These are phyloP conservation scores for Scortum barcoo DNA, from an alignment of 2,113 vertebrate genomes.

Conservation along the genomic window DNA sequence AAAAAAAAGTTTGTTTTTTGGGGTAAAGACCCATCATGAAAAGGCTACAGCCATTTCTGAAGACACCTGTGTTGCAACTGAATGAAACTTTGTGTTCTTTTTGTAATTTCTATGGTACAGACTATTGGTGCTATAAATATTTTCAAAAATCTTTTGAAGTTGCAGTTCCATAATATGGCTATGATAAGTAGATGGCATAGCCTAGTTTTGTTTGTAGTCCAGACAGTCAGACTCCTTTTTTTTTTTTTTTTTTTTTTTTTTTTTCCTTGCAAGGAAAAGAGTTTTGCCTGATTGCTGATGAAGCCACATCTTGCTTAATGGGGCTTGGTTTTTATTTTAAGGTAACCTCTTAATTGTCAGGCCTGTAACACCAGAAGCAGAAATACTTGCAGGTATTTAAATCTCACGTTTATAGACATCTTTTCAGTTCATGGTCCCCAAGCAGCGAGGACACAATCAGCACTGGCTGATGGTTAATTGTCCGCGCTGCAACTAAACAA, in stretches of 20 bases:
- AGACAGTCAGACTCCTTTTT: slow-evolving; percentile 83
- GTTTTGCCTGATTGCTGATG: slow-evolving; percentile 81
- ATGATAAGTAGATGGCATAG: slow-evolving; percentile 78
- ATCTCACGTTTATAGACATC: slow-evolving; percentile 32
- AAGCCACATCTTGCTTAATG: slow-evolving; percentile 73
- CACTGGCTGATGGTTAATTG: slow-evolving; percentile 1
- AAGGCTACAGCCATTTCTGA: slow-evolving; percentile 65
- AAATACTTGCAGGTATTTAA: slow-evolving; percentile 39
- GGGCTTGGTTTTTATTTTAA: slow-evolving; percentile 82
- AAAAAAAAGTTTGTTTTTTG: slow-evolving; percentile 43
- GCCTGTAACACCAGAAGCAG: slow-evolving; percentile 50
- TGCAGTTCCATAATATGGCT: slow-evolving; percentile 86
- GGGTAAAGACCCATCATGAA: slow-evolving; percentile 50
- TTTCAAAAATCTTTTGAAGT: slow-evolving; percentile 85
- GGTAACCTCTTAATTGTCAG: slow-evolving; percentile 45
- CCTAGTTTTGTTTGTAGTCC: slow-evolving; percentile 84
- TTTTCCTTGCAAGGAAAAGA: slow-evolving; percentile 54
- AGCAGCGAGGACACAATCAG: slow-evolving; percentile 18
- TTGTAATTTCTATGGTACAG: slow-evolving; percentile 68
- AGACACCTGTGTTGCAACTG: slow-evolving; percentile 61
- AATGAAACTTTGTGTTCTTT: slow-evolving; percentile 56
- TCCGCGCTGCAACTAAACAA: slow-evolving; percentile 47
- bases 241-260: no score
- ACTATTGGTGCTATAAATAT: slow-evolving; percentile 81
- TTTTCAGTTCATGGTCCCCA: slow-evolving; percentile 34